Percentiles rank a stretch among this genome's conserved stretches.
Conservation (phyloP, 2,888 invertebrate genomes). For the Cataglyphis livida region DNA sequence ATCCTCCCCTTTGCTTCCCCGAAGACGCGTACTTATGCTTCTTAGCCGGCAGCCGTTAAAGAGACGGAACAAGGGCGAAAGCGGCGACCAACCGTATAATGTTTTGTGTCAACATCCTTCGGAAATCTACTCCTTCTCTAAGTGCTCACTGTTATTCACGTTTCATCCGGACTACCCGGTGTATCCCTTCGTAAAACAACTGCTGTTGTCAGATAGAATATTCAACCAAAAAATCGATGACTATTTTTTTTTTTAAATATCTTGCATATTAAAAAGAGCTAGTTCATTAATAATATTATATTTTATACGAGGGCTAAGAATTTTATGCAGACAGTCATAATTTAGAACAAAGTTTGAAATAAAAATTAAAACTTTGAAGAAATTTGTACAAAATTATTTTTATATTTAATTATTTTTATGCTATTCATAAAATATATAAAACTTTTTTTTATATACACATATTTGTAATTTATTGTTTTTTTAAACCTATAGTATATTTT, state of each 20-base stretch:
- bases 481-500: not conserved
- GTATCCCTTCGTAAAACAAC: not conserved
- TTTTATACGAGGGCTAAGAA: not conserved
- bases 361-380: not conserved
- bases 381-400: not conserved
- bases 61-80: conserved; percentile 64
- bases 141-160: conserved; percentile 59
- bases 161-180: not conserved
- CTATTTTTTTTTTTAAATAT: not conserved
- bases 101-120: conserved; percentile 78
- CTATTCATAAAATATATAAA: not conserved
- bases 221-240: not conserved
- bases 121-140: conserved; percentile 54
- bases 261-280: not conserved
- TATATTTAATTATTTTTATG: not conserved
- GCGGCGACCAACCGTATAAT: conserved; percentile 78
- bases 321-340: not conserved
- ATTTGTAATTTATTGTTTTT: not conserved
- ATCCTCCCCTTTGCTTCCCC: conserved; percentile 48
- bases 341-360: not conserved
- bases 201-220: not conserved
- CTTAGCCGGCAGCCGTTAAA: conserved; percentile 62
- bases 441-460: too few species aligned
- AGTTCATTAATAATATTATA: not conserved
- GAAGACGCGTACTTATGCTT: conserved; percentile 71